Percentiles rank a stretch among this genome's conserved stretches.
These are phyloP conservation scores for Protonibea diacanthus DNA, from an alignment of 2,797 vertebrate genomes.

Conservation along the genomic window DNA sequence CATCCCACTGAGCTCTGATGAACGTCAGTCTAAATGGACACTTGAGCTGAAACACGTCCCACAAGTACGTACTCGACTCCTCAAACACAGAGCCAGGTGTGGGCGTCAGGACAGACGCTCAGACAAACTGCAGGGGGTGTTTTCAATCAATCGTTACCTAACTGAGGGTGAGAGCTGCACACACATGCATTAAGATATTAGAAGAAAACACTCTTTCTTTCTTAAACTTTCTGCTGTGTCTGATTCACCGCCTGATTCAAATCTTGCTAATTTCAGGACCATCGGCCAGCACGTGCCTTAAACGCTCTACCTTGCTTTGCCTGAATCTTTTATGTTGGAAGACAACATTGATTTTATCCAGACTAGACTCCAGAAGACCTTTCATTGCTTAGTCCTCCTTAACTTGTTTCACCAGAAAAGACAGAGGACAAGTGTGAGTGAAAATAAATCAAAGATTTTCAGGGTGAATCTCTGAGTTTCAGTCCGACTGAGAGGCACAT, in stretches of 20 bases:
- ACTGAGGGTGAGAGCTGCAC: neutral
- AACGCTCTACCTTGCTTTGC: neutral
- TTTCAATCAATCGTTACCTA: neutral
- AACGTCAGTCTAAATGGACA: neutral
- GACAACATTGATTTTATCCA: conserved; percentile 12
- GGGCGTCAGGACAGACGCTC: no score
- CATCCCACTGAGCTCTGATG: neutral
- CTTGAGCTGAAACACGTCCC: neutral
- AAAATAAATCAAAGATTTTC: conserved; percentile 14
- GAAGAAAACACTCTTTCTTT: neutral
- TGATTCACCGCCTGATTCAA: neutral
- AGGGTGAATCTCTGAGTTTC: neutral
- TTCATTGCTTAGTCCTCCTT: conserved; percentile 28
- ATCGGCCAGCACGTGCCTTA: no score
- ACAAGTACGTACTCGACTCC: neutral
- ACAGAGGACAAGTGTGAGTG: neutral
- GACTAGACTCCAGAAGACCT: conserved; percentile 16
- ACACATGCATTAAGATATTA: neutral
- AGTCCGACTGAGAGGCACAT: conserved; percentile 5
- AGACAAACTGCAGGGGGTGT: neutral
- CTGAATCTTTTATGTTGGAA: neutral
- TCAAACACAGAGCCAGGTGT: neutral
- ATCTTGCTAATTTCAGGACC: neutral
- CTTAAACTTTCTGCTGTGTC: neutral
- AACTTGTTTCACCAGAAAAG: conserved; percentile 11